Evolutionary conservation across 2,797 vertebrate species (phyloP).

Genomic region (Novumbra hubbsi): DNA sequence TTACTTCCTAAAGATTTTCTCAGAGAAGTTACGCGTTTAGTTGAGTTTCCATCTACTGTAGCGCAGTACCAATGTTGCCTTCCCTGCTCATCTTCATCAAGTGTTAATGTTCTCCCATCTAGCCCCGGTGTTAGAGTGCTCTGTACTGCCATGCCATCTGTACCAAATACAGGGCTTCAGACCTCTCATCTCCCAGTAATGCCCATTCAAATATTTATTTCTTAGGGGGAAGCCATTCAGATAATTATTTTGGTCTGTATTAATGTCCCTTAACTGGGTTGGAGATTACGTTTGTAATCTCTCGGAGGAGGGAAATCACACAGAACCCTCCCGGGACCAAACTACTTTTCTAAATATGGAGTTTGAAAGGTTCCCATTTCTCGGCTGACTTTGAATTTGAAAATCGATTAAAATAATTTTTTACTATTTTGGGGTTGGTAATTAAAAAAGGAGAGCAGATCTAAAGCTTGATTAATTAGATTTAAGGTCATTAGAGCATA

Average conservation of each 20-base stretch:
- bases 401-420: constrained; percentile 51
- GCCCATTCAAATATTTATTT: constrained; percentile 38
- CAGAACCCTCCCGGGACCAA: constrained; percentile 27
- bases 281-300: constrained; percentile 33
- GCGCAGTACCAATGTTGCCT: too few species aligned
- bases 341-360: constrained; percentile 20
- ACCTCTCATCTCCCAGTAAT: constrained; percentile 3
- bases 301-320: constrained; percentile 28
- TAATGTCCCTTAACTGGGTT: constrained; percentile 24
- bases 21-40: too few species aligned
- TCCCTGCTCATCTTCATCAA: too few species aligned
- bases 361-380: constrained; percentile 24
- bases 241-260: constrained; percentile 36
- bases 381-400: constrained; percentile 50
- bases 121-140: constrained; percentile 5
- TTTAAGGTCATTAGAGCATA: constrained; percentile 33
- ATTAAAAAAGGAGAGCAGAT: constrained; percentile 36
- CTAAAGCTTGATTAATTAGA: constrained; percentile 45
- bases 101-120: too few species aligned
- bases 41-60: too few species aligned
- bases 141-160: constrained; percentile 1
- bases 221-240: constrained; percentile 15
- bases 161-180: constrained; percentile 26
- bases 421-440: constrained; percentile 40
- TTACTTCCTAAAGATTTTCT: too few species aligned